phyloP scores from a whole-genome alignment of 1,140 invertebrate species.

The Atta texana region DNA sequence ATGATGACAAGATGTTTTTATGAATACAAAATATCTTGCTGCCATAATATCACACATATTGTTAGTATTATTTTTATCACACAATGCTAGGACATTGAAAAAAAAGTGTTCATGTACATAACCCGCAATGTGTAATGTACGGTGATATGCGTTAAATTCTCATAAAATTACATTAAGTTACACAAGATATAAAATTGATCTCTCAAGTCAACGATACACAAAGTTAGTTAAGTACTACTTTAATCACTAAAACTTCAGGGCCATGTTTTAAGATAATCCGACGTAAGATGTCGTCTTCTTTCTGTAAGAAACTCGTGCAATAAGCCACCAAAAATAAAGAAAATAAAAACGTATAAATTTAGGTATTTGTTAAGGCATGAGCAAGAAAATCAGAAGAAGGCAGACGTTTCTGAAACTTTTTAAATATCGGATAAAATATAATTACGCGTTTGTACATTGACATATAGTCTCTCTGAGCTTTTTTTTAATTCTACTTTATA shows the following conservation, averaged over 20 bases:
- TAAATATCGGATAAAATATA: slow-evolving; percentile 35
- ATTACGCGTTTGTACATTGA: slow-evolving; percentile 48
- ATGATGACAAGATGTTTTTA: neutral
- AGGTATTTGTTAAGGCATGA: slow-evolving; percentile 11
- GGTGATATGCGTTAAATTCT: slow-evolving; percentile 67
- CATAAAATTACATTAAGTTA: slow-evolving; percentile 57
- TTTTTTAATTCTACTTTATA: slow-evolving; percentile 37
- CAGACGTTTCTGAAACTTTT: slow-evolving; percentile 34
- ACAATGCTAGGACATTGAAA: slow-evolving; percentile 56
- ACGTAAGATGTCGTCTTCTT: neutral
- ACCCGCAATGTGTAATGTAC: slow-evolving; percentile 46
- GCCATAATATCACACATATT: neutral
- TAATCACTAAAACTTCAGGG: slow-evolving; percentile 39
- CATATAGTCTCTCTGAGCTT: slow-evolving; percentile 22
- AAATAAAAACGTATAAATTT: neutral
- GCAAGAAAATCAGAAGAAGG: slow-evolving; percentile 40
- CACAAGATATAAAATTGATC: slow-evolving; percentile 52
- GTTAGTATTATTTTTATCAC: slow-evolving; percentile 47
- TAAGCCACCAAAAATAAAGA: slow-evolving; percentile 17
- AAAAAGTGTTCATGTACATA: slow-evolving; percentile 71
- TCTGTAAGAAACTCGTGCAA: slow-evolving; percentile 30
- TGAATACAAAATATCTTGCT: neutral
- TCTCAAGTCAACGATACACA: slow-evolving; percentile 34
- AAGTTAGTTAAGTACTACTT: slow-evolving; percentile 40
- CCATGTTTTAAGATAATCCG: slow-evolving; percentile 37